These are phyloP conservation scores for Pao palembangensis DNA, from an alignment of 2,113 vertebrate species.

Conservation along the genomic window DNA sequence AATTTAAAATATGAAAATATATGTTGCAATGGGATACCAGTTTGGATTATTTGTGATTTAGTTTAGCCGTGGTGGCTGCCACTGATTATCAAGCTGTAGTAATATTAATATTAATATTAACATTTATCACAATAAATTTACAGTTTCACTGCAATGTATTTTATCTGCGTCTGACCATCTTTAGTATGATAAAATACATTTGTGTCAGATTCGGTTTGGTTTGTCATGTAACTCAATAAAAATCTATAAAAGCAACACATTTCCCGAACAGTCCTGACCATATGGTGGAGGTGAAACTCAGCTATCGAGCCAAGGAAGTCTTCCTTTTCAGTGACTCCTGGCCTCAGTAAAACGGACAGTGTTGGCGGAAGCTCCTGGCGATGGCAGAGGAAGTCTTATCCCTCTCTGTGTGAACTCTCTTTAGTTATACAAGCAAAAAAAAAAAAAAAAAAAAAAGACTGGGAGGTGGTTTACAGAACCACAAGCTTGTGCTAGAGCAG, in stretches of 20 bases:
- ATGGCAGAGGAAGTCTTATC: conserved; percentile 68
- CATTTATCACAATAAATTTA: no score
- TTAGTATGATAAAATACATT: no score
- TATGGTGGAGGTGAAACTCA: conserved; percentile 61
- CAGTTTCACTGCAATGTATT: no score
- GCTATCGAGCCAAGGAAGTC: conserved; percentile 33
- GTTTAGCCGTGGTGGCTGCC: no score
- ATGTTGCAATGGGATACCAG: no score
- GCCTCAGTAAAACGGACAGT: conserved; percentile 60
- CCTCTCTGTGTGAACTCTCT: conserved; percentile 55
- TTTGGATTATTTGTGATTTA: no score
- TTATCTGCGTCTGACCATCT: no score
- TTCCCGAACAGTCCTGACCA: conserved; percentile 43
- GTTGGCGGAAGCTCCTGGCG: conserved; percentile 76
- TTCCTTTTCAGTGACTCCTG: conserved; percentile 49
- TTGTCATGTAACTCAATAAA: conserved; percentile 24
- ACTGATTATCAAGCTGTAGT: no score
- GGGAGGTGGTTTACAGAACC: conserved; percentile 30
- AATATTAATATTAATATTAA: no score
- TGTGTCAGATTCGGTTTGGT: not conserved
- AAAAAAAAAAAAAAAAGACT: conserved; percentile 23
- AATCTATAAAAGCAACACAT: conserved; percentile 21
- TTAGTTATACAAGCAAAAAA: conserved; percentile 42
- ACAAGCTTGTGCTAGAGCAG: conserved; percentile 46
- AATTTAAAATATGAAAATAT: no score